Conservation (phyloP, 1,140 invertebrate genomes). For the Bombyx mori region DNA sequence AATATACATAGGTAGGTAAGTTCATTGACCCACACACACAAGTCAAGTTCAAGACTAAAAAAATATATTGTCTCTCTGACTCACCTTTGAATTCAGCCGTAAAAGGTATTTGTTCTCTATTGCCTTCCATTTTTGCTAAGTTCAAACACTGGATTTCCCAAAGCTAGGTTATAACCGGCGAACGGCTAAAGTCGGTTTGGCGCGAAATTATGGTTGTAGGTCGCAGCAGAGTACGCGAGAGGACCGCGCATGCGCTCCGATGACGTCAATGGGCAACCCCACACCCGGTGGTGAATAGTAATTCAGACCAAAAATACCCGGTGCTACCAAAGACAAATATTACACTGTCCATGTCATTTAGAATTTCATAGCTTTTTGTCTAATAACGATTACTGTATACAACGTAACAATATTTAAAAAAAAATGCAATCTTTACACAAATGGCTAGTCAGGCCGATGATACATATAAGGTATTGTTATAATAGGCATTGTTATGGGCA, state of each 20-base stretch:
- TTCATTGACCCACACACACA: too few species aligned
- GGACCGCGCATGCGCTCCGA: constrained; percentile 50
- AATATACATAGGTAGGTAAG: too few species aligned
- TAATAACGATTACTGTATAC: too few species aligned
- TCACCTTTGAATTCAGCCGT: constrained; percentile 43
- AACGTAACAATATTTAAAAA: too few species aligned
- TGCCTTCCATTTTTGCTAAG: constrained; percentile 29
- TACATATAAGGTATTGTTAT: too few species aligned
- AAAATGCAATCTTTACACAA: too few species aligned
- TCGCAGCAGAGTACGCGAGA: constrained; percentile 37
- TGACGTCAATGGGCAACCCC: constrained; percentile 44
- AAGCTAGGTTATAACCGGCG: constrained; percentile 48
- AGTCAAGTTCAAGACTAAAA: too few species aligned
- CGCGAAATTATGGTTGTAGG: constrained; percentile 44
- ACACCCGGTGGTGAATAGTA: constrained; percentile 6
- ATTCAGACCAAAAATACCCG: neutral
- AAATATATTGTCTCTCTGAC: constrained; percentile 4
- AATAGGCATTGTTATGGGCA: neutral
- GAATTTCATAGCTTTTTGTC: too few species aligned
- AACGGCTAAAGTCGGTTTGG: constrained; percentile 49
- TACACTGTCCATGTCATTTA: too few species aligned
- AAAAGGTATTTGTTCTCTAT: constrained; percentile 26
- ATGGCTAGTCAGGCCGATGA: neutral
- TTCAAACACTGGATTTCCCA: constrained; percentile 11
- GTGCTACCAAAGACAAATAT: too few species aligned